phyloP scores from a whole-genome alignment of 2,888 invertebrate genomes.

The Leptinotarsa juncta region DNA sequence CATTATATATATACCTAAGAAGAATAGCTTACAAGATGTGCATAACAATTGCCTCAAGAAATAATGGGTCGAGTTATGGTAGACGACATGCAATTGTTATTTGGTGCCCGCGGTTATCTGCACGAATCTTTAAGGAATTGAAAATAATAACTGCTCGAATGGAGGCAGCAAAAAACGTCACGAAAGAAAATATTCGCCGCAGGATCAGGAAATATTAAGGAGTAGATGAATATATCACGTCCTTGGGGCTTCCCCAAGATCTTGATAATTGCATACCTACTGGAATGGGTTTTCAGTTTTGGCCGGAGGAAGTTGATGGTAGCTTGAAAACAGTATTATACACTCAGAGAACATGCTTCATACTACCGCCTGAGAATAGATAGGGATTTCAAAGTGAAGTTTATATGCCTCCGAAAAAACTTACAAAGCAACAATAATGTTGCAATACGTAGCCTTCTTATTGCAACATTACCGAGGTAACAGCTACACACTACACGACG shows the following conservation, averaged over 20 bases:
- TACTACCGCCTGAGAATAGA: neutral
- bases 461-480: too few relatives aligned
- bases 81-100: slow-evolving; percentile 46
- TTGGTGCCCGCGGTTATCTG: slow-evolving; percentile 39
- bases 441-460: too few relatives aligned
- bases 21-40: slow-evolving; percentile 40
- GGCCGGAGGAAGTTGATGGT: neutral
- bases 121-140: slow-evolving; percentile 42
- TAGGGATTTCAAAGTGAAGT: neutral
- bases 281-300: neutral
- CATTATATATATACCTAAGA: slow-evolving; percentile 10
- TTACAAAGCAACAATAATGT: too few relatives aligned
- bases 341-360: neutral
- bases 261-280: slow-evolving; percentile 13
- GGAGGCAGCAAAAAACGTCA: slow-evolving; percentile 32
- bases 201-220: slow-evolving; percentile 12
- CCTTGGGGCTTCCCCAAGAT: slow-evolving; percentile 9
- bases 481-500: too few relatives aligned
- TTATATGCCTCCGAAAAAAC: too few relatives aligned
- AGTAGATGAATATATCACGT: slow-evolving; percentile 10
- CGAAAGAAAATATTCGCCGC: slow-evolving; percentile 23
- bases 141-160: slow-evolving; percentile 36
- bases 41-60: slow-evolving; percentile 44
- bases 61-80: slow-evolving; percentile 44
- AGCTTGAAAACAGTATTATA: neutral